Evolutionary conservation across 2,113 vertebrate genomes (phyloP), one percentile per base, ranked within the genome.

Genomic region (Conger conger): DNA sequence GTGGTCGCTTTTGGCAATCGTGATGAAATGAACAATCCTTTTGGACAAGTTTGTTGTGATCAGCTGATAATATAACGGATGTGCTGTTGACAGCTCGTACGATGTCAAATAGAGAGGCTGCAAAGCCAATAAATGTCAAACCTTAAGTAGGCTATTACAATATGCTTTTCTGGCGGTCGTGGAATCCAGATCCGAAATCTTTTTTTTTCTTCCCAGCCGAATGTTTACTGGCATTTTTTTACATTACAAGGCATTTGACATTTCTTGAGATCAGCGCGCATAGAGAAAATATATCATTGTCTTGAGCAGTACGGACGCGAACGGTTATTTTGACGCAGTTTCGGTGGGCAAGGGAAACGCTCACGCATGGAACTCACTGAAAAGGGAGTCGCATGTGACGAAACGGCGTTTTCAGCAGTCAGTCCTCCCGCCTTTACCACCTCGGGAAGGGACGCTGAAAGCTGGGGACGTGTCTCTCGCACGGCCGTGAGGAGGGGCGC

Each of bases 401-500:
- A 88, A 88, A 88, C 23, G 77, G 57, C 80, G 85, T 53, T 87
- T 88, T 83, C 82, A 86, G 77, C 81, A 85, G 20, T 13, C 81
- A 85, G 20, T 13, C 81, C 37, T 27, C n/a, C 37, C 81, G 13
- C 54, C 85, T 86, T 89, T 81, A 79, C 76, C 80, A 82, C 81
- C 76, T 36, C n/a, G 42, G 85, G 81, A 68, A 84, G 82, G 76
- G 76, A 85, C 77, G 83, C 82, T 82, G 83, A 86, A 20, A 53
- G 40, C 40, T 77, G 73, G 84, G 60, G 40, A 38, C 37, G 80
- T 87, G 79, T 37, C 35, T 82, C n/a, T 18, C n/a, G 54, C 33
- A 54, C 20, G 30, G 36, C 0, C 18, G 9, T 6, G 45, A 50
- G 45, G 57, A 79, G 84, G 38, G 37, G 40, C 63, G 88, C 84